Percentiles rank a stretch among this genome's conserved stretches.
Conservation (phyloP, 2,888 invertebrate genomes). For the Leptinotarsa haldemani region DNA sequence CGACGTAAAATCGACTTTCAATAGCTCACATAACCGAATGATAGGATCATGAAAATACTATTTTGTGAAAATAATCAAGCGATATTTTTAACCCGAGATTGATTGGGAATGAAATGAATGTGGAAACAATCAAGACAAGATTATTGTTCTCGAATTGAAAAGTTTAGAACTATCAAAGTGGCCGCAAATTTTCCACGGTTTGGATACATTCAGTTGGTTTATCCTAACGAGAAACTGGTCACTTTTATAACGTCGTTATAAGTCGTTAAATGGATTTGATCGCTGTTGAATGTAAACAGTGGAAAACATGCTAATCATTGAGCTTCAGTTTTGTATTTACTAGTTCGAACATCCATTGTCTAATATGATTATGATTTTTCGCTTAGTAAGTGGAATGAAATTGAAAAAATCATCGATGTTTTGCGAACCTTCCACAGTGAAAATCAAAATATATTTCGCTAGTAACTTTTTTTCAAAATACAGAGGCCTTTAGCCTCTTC, state of each 20-base stretch:
- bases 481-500: too few species aligned
- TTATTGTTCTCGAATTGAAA: conserved; percentile 5
- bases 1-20: neutral
- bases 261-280: neutral
- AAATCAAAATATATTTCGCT: too few species aligned
- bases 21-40: neutral
- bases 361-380: too few species aligned
- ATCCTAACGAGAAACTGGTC: neutral
- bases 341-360: too few species aligned
- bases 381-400: too few species aligned
- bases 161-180: neutral
- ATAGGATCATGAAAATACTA: neutral
- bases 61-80: conserved; percentile 16
- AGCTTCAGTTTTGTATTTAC: neutral
- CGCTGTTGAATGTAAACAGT: neutral
- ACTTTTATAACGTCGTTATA: neutral
- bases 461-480: too few species aligned
- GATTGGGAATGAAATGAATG: conserved; percentile 17
- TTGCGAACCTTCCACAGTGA: too few species aligned
- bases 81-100: conserved; percentile 23
- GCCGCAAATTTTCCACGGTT: neutral
- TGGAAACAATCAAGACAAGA: conserved; percentile 7
- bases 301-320: neutral
- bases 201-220: neutral
- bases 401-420: too few species aligned